These are phyloP conservation scores for Pseudomyrmex gracilis DNA, from an alignment of 1,140 invertebrate species.

Conservation along the genomic window DNA sequence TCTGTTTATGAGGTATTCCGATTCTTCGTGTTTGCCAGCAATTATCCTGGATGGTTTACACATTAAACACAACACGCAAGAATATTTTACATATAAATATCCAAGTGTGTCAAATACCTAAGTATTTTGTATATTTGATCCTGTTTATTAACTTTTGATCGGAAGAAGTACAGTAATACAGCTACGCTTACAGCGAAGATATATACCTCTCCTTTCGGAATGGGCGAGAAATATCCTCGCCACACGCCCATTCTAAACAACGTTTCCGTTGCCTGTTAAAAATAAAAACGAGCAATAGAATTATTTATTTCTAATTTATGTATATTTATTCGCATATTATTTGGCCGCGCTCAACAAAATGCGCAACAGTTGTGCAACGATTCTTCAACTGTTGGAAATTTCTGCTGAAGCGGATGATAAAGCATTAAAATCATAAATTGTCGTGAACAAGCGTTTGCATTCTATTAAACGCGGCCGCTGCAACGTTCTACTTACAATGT, in stretches of 20 bases:
- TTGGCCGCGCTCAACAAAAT: too few species aligned
- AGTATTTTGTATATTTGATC: slow-evolving; percentile 89
- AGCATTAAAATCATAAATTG: too few species aligned
- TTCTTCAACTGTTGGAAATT: too few species aligned
- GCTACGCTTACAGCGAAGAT: slow-evolving; percentile 88
- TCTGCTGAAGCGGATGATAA: too few species aligned
- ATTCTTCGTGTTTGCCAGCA: slow-evolving; percentile 88
- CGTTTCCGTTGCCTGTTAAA: slow-evolving; percentile 89
- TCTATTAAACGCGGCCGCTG: neutral
- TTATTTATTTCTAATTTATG: too few species aligned
- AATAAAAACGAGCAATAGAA: too few species aligned
- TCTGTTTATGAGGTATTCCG: slow-evolving; percentile 68
- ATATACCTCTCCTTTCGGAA: slow-evolving; percentile 89
- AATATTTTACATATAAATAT: neutral
- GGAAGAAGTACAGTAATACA: slow-evolving; percentile 87
- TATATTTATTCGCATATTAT: too few species aligned
- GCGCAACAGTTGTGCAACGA: too few species aligned
- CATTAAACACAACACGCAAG: slow-evolving; percentile 23
- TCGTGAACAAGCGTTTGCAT: too few species aligned
- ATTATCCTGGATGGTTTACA: slow-evolving; percentile 85
- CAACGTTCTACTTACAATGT: slow-evolving; percentile 87
- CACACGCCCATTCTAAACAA: slow-evolving; percentile 90
- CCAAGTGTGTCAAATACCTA: slow-evolving; percentile 80
- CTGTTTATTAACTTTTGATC: slow-evolving; percentile 83
- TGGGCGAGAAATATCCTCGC: slow-evolving; percentile 87